Evolutionary conservation across 2,113 vertebrate genomes (phyloP).

Genomic region (Strix aluco): DNA sequence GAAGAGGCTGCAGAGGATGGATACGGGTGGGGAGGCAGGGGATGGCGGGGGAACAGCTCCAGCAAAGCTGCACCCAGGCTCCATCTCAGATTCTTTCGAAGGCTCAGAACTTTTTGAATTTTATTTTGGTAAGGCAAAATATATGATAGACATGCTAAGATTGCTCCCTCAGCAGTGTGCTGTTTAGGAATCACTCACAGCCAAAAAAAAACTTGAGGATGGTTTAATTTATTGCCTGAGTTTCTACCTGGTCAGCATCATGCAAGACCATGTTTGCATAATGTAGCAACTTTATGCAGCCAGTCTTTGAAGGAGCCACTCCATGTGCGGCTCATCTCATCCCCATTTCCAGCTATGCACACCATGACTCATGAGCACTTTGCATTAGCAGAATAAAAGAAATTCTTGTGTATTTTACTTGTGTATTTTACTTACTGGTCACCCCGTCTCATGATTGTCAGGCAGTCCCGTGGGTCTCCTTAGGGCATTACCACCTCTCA

Average conservation of each 20-base stretch:
- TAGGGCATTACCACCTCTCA: neutral
- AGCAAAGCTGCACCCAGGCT: neutral
- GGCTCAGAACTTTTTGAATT: neutral
- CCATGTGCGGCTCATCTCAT: neutral
- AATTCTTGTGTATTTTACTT: neutral
- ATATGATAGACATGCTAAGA: neutral
- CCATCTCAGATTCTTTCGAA: neutral
- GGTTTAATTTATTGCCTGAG: neutral
- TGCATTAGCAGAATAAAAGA: neutral
- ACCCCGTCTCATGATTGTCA: neutral
- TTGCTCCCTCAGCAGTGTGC: neutral
- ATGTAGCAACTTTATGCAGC: neutral
- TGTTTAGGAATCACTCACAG: neutral
- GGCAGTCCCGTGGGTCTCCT: neutral
- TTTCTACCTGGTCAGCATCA: neutral
- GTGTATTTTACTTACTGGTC: neutral
- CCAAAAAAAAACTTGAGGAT: neutral
- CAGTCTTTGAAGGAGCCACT: neutral
- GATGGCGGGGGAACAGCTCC: neutral
- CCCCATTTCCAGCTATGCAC: neutral
- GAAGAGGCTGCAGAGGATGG: neutral
- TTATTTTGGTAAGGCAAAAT: neutral
- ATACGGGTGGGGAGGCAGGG: accelerated
- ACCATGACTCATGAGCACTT: accelerated
- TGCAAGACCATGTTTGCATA: neutral